Evolutionary conservation across 2,888 invertebrate species (phyloP).

Genomic region (Agriotes lineatus): DNA sequence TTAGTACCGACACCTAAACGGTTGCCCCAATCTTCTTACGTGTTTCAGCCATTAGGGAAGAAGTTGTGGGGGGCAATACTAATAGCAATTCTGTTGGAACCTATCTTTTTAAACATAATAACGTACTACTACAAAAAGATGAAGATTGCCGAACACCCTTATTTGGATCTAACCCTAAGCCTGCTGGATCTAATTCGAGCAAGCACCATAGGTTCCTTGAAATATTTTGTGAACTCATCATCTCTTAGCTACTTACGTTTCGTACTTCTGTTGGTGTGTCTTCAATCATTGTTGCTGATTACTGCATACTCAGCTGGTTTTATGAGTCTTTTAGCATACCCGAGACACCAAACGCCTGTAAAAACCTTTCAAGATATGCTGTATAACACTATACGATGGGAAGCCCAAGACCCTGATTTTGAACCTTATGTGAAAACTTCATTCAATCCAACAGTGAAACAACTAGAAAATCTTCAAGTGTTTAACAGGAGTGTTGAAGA

Average conservation of each 20-base stretch:
- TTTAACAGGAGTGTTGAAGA: too few relatives aligned
- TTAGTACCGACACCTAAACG: conserved; percentile 46
- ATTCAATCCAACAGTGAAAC: background rate
- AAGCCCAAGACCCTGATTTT: background rate
- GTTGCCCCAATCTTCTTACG: conserved; percentile 11
- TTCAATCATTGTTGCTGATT: conserved; percentile 26
- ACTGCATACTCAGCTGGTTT: conserved; percentile 40
- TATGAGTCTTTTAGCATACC: conserved; percentile 30
- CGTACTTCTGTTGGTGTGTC: conserved; percentile 19
- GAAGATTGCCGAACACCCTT: conserved; percentile 5
- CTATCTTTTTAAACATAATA: background rate
- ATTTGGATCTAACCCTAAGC: background rate
- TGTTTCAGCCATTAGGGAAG: conserved; percentile 30
- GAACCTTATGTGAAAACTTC: background rate
- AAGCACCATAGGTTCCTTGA: conserved; percentile 16
- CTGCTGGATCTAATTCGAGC: conserved; percentile 10
- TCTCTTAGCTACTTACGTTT: background rate
- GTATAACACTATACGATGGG: conserved; percentile 46
- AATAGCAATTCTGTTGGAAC: background rate
- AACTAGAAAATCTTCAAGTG: background rate
- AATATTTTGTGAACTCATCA: background rate
- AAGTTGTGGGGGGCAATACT: conserved; percentile 28
- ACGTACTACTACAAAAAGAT: background rate
- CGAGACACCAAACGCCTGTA: conserved; percentile 27
- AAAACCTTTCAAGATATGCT: conserved; percentile 46